phyloP scores from a whole-genome alignment of 2,113 vertebrate genomes.

The Pteropus alecto region DNA sequence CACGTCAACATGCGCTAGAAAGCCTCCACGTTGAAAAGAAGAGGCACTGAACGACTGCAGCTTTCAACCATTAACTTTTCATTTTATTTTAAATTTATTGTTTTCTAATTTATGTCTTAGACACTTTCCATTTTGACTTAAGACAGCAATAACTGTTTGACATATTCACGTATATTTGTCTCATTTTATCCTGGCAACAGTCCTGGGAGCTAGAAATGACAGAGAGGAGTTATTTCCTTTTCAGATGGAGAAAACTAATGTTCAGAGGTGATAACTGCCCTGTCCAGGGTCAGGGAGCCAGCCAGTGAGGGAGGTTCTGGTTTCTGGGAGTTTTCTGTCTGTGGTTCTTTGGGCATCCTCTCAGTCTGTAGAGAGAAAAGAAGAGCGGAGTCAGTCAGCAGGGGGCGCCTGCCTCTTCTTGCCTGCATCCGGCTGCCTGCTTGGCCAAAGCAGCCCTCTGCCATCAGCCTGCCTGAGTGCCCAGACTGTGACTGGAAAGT shows the following conservation, averaged over 20 bases:
- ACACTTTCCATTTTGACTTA: background rate
- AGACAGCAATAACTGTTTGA: background rate
- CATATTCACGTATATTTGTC: background rate
- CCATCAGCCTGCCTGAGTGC: background rate
- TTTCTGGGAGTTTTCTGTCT: accelerated
- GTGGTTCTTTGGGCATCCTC: background rate
- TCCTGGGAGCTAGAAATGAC: background rate
- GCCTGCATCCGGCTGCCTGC: background rate
- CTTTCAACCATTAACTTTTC: background rate
- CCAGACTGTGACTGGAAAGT: no score
- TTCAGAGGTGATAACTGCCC: background rate
- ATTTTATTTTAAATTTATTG: background rate
- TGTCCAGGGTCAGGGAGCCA: background rate
- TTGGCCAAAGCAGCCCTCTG: background rate
- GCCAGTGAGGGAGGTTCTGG: no score
- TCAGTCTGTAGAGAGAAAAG: background rate
- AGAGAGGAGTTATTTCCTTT: background rate
- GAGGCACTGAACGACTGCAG: accelerated
- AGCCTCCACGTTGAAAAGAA: background rate
- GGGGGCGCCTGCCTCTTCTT: background rate
- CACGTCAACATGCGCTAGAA: background rate
- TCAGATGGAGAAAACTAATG: background rate
- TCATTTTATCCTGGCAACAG: background rate
- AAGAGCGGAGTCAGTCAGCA: background rate
- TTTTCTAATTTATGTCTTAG: background rate